These are phyloP conservation scores for Agrotis ipsilon DNA, from an alignment of 2,888 invertebrate species.

Conservation along the genomic window DNA sequence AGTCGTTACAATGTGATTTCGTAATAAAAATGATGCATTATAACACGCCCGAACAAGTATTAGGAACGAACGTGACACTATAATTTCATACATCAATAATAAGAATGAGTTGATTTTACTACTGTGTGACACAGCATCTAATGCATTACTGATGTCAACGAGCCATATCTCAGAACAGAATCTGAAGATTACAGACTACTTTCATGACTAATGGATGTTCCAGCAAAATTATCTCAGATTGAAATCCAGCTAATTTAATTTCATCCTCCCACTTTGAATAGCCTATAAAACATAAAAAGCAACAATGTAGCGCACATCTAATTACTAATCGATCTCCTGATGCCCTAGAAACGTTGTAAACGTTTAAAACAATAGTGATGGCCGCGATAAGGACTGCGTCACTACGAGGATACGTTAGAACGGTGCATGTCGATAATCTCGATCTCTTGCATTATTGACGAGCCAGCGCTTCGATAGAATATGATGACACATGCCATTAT, in stretches of 20 bases:
- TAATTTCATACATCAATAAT: conserved; percentile 76
- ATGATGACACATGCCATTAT: conserved; percentile 88
- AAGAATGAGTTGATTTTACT: conserved; percentile 56
- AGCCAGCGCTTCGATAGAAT: conserved; percentile 84
- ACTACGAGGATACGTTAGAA: conserved; percentile 80
- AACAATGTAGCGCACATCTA: conserved; percentile 67
- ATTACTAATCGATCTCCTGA: conserved; percentile 81
- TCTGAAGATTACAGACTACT: conserved; percentile 3
- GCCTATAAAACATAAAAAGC: conserved; percentile 55
- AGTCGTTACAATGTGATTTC: conserved; percentile 78
- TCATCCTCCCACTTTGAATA: conserved; percentile 15
- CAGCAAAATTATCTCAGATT: background rate
- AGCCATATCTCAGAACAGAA: conserved; percentile 28
- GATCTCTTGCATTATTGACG: conserved; percentile 87
- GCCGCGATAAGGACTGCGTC: conserved; percentile 76
- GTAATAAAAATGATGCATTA: conserved; percentile 76
- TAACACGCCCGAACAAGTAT: conserved; percentile 73
- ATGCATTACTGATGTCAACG: conserved; percentile 50
- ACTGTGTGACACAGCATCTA: conserved; percentile 38
- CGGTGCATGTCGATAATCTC: conserved; percentile 89
- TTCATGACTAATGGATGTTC: background rate
- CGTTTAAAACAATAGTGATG: conserved; percentile 87
- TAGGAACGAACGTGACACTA: conserved; percentile 79
- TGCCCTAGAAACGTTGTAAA: conserved; percentile 79
- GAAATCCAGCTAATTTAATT: conserved; percentile 8